A percentile compares a stretch with the other conserved stretches of the same genome.
Conservation (phyloP, 2,797 vertebrate genomes). For the Gymnothorax javanicus region DNA sequence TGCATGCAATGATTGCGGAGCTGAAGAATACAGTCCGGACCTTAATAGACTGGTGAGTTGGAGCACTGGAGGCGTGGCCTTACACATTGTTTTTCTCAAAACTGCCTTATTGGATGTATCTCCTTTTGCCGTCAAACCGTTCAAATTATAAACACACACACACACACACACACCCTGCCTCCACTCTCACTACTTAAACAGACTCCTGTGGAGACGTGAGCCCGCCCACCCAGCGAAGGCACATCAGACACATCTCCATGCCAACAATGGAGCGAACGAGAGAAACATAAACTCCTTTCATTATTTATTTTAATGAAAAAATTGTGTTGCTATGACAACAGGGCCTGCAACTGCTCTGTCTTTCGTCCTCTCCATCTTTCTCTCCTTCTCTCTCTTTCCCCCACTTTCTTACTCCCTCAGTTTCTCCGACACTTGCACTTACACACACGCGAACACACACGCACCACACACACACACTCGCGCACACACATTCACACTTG, state of each 20-base stretch:
- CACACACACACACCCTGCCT: constrained; percentile 40
- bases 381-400: constrained; percentile 34
- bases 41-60: no score
- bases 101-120: no score
- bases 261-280: constrained; percentile 43
- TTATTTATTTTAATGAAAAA: constrained; percentile 60
- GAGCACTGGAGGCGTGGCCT: no score
- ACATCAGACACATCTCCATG: constrained; percentile 55
- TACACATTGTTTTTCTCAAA: no score
- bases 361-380: constrained; percentile 24
- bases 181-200: neutral
- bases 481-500: constrained; percentile 14
- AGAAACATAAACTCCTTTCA: constrained; percentile 56
- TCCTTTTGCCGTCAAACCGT: no score
- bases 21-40: no score
- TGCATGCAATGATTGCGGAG: no score
- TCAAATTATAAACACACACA: neutral
- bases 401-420: neutral
- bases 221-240: constrained; percentile 43
- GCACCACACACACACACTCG: constrained; percentile 17
- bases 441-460: neutral
- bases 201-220: constrained; percentile 50
- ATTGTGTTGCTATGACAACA: constrained; percentile 60
- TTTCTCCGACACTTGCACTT: neutral
- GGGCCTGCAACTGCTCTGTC: constrained; percentile 53